Base-by-base conservation (phyloP, 1,140 invertebrate species). In the Monochamus saltuarius region DNA sequence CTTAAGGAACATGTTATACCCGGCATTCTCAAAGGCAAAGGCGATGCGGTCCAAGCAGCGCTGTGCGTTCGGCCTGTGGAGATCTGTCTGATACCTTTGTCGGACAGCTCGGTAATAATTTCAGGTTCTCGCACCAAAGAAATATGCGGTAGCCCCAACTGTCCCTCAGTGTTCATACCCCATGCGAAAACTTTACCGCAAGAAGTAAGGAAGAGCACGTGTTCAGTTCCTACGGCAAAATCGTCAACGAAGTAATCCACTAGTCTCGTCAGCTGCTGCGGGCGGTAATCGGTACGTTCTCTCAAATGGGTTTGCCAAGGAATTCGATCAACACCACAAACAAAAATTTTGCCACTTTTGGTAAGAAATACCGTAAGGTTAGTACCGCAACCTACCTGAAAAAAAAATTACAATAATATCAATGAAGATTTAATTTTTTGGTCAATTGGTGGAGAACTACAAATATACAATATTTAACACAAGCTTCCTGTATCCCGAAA, bases 351-450 rank as follows among this genome's bases (percentile, higher is more conserved):
- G 9, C 86, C 86, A 73, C 81, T 79, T 60, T 78, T 79, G 1
- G 85, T 84, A 0, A 89, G 73, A 60, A 87, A 87, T 1, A 87
- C 78, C 38, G 85, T 85, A 64, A 88, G 84, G 67, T 86, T 83
- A 11, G 83, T 82, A 34, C 85, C 86, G 75, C 84, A 86, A 17
- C 79, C 80, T 8, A 87, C 82, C 53, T 56, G 40, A 9, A 56
- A 40, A 36, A 36, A 51, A 0, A 14, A 51, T 34, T 19, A n/a
- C 46, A 0, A 3, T 6, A 29, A 29, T 29, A n/a, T n/a, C n/a
- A n/a, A n/a, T n/a, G n/a, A n/a, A n/a, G n/a, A n/a, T n/a, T n/a
- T n/a, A n/a, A n/a, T n/a, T n/a, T n/a, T n/a, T n/a, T n/a, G n/a
- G n/a, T n/a, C n/a, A n/a, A n/a, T n/a, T n/a, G n/a, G n/a, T n/a